These are phyloP conservation scores for Uloborus plumipes DNA, from an alignment of 2,888 invertebrate genomes.

Conservation along the genomic window DNA sequence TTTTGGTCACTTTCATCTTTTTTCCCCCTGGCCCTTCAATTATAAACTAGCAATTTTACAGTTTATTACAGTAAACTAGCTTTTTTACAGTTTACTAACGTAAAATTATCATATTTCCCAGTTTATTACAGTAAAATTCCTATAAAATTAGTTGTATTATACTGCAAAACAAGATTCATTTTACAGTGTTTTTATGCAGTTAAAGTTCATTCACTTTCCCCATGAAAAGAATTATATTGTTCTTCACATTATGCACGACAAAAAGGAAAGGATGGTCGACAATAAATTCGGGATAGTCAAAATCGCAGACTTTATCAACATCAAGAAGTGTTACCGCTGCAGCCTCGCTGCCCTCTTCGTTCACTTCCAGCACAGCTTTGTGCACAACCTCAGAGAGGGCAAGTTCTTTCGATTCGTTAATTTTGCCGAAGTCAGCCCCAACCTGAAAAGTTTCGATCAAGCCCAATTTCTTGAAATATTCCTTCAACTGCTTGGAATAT, in stretches of 20 bases:
- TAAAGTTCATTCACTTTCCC: conserved; percentile 18
- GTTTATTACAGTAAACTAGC: no score
- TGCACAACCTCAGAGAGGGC: conserved; percentile 58
- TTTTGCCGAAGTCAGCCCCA: conserved; percentile 53
- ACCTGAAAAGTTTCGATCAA: conserved; percentile 24
- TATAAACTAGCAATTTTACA: no score
- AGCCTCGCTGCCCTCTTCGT: no score
- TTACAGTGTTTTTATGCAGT: no score
- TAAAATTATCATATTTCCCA: no score
- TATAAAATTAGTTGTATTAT: no score
- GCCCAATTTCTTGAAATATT: conserved; percentile 30
- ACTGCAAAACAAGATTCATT: no score
- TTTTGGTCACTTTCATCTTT: no score
- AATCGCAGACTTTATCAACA: background rate
- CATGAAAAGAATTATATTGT: conserved; percentile 8
- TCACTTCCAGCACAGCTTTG: conserved; percentile 51
- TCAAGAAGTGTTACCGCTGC: no score
- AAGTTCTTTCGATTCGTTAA: conserved; percentile 50
- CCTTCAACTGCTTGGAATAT: conserved; percentile 15
- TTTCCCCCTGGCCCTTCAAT: no score
- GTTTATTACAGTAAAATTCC: no score
- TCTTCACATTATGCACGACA: conserved; percentile 4
- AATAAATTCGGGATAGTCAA: background rate
- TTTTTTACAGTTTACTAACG: no score
- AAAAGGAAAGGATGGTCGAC: conserved; percentile 34